Conservation (phyloP, 2,113 vertebrate genomes). For the Sander lucioperca region DNA sequence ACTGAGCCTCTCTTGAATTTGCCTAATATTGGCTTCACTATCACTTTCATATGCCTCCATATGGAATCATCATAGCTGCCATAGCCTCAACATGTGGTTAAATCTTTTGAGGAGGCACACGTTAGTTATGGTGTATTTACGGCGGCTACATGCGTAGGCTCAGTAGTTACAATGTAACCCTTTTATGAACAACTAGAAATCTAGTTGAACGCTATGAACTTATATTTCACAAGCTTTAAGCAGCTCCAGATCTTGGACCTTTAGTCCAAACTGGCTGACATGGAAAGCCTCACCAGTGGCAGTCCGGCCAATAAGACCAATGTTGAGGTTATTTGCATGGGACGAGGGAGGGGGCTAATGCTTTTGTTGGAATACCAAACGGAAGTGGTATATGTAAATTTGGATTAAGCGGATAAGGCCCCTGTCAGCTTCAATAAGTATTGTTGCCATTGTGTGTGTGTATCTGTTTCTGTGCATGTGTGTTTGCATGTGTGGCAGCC, state of each 20-base stretch:
- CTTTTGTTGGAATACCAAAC: constrained; percentile 78
- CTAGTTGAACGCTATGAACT: background rate
- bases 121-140: background rate
- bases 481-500: constrained; percentile 22
- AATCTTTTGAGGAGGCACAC: background rate
- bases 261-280: constrained; percentile 6
- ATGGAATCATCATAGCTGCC: background rate
- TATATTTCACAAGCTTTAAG: background rate
- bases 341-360: constrained; percentile 61
- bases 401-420: constrained; percentile 81
- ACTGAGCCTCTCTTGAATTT: background rate
- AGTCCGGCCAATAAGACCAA: constrained; percentile 53
- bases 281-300: background rate
- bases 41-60: background rate
- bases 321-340: constrained; percentile 69
- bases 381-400: constrained; percentile 83
- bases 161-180: no score
- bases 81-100: background rate
- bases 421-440: constrained; percentile 76
- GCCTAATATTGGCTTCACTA: background rate
- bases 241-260: background rate
- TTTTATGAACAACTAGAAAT: background rate
- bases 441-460: constrained; percentile 71
- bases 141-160: background rate
- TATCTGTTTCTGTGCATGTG: constrained; percentile 23